Conservation (phyloP, 35 echinoderm and acorn worm species). For the Acanthaster planci region DNA sequence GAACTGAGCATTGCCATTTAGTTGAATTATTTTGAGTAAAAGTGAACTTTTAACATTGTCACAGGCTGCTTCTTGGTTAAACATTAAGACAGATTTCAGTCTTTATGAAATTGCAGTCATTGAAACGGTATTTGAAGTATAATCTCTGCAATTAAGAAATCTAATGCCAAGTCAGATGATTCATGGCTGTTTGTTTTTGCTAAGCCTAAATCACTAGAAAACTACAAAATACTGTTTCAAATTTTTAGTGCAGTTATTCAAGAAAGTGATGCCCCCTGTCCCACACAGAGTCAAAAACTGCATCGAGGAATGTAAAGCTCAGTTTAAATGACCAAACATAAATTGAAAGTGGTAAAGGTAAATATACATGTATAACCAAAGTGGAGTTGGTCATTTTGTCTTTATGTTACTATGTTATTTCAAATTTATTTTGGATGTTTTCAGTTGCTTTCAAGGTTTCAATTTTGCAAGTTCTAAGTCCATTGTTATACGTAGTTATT, state of each 20-base stretch:
- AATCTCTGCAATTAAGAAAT: neutral
- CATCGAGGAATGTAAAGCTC: neutral
- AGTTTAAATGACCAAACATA: neutral
- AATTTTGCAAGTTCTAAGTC: neutral
- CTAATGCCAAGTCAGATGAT: neutral
- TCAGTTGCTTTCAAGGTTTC: neutral
- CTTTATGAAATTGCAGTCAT: neutral
- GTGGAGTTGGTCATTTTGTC: neutral
- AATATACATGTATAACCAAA: neutral
- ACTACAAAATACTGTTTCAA: neutral
- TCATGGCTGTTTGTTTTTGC: too few species aligned
- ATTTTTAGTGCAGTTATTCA: neutral
- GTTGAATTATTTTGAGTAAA: neutral
- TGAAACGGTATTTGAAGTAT: neutral
- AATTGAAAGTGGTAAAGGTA: neutral
- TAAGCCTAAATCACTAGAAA: too few species aligned
- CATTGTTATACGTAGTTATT: neutral
- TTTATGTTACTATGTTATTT: neutral
- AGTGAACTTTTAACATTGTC: neutral
- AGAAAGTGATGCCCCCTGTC: neutral
- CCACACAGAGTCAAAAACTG: neutral
- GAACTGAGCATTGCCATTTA: neutral
- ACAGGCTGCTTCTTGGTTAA: neutral
- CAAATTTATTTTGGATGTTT: neutral
- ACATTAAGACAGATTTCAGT: neutral